A percentile compares a stretch with the other conserved stretches of the same genome.
Evolutionary conservation across 2,888 invertebrate genomes (phyloP).

Genomic region (Drosophila helvetica): DNA sequence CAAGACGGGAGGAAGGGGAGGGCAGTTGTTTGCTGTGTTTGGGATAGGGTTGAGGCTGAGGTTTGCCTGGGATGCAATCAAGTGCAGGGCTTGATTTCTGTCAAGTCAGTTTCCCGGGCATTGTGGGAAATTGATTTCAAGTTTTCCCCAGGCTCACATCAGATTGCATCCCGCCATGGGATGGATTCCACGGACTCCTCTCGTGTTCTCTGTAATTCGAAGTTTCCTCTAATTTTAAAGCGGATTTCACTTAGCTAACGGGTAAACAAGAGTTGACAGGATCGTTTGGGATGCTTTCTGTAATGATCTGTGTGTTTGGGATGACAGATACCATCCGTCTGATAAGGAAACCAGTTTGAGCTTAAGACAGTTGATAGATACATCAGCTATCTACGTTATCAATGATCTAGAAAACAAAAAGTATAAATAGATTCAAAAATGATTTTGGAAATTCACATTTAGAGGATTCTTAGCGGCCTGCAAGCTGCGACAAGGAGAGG

Average conservation of each 20-base stretch:
- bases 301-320: conserved; percentile 24
- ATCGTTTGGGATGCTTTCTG: background rate
- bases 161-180: conserved; percentile 43
- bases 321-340: background rate
- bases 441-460: no score
- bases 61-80: conserved; percentile 50
- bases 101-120: conserved; percentile 58
- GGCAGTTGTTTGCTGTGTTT: background rate
- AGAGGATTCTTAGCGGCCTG: no score
- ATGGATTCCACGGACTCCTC: conserved; percentile 4
- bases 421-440: background rate
- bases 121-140: conserved; percentile 61
- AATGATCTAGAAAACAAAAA: conserved; percentile 1
- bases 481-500: no score
- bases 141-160: conserved; percentile 38
- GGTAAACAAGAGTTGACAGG: conserved; percentile 35
- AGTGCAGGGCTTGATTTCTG: conserved; percentile 70
- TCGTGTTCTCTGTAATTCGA: conserved; percentile 55
- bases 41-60: conserved; percentile 36
- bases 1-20: conserved; percentile 3
- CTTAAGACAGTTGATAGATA: background rate
- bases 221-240: conserved; percentile 40
- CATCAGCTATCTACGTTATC: background rate
- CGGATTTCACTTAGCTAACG: conserved; percentile 50
- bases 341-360: background rate